Evolutionary conservation across 2,888 invertebrate genomes (phyloP), one percentile per base, ranked within the genome.

Genomic region (Pseudoips prasinana): DNA sequence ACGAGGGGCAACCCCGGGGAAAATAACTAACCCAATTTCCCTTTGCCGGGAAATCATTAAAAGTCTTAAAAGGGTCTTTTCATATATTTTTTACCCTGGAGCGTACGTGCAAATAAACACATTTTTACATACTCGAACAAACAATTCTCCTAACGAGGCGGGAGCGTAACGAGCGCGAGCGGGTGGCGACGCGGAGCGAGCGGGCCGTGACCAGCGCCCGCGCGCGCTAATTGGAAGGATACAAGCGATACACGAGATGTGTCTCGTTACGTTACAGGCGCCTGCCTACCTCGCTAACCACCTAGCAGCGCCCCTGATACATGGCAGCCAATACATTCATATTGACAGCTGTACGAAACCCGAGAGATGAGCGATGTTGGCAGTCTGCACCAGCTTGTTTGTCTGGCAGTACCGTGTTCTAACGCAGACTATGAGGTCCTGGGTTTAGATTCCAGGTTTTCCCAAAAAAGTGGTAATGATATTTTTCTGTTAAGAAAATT

Each of bases 1-100:
- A 88, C 88, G 87, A 88, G 87, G 84, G 83, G 80, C 80, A 84
- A 84, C 85, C 84, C 85, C 76, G 77, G 86, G 81, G 84, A 86
- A 86, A 87, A 87, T 88, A 88, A 87, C 88, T 88, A 88, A 88
- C 87, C 88, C 88, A 88, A 88, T 88, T 87, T 88, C 83, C 87
- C 84, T 88, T 88, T 87, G 83, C 85, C 84, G 85, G 87, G 85
- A 87, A 87, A 88, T 88, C 87, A 88, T 88, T 87, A 87, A 88
- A 88, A 86, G 87, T 88, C 87, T 87, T 86, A 86, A 87, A 88
- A 87, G 86, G 87, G 84, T 86, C 87, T 85, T 87, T 88, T 86
- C 87, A 87, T 83, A 87, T 76, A 78, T 83, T 86, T 84, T 87
- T 84, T 83, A 79, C 79, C 84, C 84, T 58, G 76, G 69, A 78